These are phyloP conservation scores for Hylaea fasciaria DNA, from an alignment of 2,888 invertebrate genomes.

Conservation along the genomic window DNA sequence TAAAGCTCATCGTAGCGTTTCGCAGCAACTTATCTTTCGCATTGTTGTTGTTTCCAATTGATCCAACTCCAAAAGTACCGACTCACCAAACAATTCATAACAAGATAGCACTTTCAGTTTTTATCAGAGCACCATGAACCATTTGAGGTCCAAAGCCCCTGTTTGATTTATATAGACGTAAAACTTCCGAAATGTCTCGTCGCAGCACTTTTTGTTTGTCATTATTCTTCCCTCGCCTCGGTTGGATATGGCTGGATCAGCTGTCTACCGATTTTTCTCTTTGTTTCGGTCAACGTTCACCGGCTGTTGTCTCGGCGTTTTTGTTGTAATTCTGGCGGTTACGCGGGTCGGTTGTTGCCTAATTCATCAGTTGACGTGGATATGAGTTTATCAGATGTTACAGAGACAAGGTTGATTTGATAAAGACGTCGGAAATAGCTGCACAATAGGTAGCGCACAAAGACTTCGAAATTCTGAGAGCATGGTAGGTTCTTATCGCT, in stretches of 20 bases:
- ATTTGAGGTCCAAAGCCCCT: constrained; percentile 31
- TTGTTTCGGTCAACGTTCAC: constrained; percentile 38
- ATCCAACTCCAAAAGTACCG: not conserved
- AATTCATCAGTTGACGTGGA: constrained; percentile 29
- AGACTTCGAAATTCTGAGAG: too few relatives aligned
- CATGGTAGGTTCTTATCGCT: too few relatives aligned
- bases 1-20: too few relatives aligned
- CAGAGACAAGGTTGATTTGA: not conserved
- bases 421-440: not conserved
- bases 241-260: constrained; percentile 39
- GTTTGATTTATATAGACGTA: constrained; percentile 54
- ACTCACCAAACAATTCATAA: constrained; percentile 12
- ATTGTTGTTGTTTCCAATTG: not conserved
- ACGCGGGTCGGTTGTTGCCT: constrained; percentile 29
- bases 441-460: too few relatives aligned
- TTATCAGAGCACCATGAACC: constrained; percentile 34
- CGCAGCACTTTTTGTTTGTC: constrained; percentile 37
- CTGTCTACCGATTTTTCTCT: constrained; percentile 45
- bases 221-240: constrained; percentile 41
- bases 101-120: constrained; percentile 27
- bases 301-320: constrained; percentile 46
- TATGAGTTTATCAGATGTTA: constrained; percentile 25
- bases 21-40: too few relatives aligned
- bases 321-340: constrained; percentile 36
- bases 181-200: constrained; percentile 39